These are phyloP conservation scores for Cyclopterus lumpus DNA, from an alignment of 2,797 vertebrate genomes.

Conservation along the genomic window DNA sequence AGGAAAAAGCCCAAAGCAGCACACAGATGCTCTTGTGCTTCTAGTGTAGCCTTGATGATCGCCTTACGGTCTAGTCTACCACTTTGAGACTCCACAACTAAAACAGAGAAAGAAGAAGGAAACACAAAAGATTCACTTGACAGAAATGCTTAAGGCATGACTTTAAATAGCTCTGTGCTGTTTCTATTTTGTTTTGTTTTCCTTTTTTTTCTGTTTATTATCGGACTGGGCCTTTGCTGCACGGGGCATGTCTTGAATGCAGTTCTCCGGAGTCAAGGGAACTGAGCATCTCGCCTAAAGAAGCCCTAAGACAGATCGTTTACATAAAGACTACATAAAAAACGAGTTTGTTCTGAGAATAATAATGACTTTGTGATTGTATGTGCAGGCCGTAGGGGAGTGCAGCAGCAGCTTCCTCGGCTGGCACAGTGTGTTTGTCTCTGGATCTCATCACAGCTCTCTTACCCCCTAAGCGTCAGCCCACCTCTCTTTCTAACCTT, in stretches of 20 bases:
- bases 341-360: conserved; percentile 62
- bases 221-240: conserved; percentile 40
- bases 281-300: conserved; percentile 39
- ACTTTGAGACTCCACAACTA: conserved; percentile 61
- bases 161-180: conserved; percentile 73
- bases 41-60: conserved; percentile 60
- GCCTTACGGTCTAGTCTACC: conserved; percentile 58
- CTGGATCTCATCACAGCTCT: conserved; percentile 53
- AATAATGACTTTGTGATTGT: conserved; percentile 64
- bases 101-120: conserved; percentile 16
- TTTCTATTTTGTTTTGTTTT: conserved; percentile 41
- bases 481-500: conserved; percentile 2
- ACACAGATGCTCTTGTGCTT: conserved; percentile 79
- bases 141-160: conserved; percentile 71
- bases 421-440: conserved; percentile 41
- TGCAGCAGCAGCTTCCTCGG: conserved; percentile 29
- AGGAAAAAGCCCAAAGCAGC: conserved; percentile 69
- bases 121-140: conserved; percentile 63
- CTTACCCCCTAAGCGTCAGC: conserved; percentile 23
- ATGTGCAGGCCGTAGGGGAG: conserved; percentile 18
- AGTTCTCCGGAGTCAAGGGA: conserved; percentile 38
- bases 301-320: conserved; percentile 58
- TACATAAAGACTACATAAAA: conserved; percentile 62
- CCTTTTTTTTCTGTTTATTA: conserved; percentile 50
- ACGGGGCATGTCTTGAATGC: conserved; percentile 40